phyloP scores from a whole-genome alignment of 2,888 invertebrate species.

The Meteorus colon region DNA sequence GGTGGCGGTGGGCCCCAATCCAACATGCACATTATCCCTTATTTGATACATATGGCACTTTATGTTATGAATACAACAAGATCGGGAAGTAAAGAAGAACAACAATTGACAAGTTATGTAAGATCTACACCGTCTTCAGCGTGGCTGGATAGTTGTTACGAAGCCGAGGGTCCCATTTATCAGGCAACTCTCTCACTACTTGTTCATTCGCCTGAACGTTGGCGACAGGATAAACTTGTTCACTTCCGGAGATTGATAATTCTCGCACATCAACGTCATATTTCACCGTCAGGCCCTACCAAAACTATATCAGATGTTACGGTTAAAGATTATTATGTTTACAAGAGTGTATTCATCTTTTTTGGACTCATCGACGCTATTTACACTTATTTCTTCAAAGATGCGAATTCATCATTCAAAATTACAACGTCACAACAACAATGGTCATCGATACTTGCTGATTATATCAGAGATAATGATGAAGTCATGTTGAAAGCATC shows the following conservation, averaged over 20 bases:
- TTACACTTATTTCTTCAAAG: constrained; percentile 90
- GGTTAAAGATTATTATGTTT: constrained; percentile 83
- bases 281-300: constrained; percentile 79
- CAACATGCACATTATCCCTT: constrained; percentile 97
- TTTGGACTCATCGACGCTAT: constrained; percentile 90
- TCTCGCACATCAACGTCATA: constrained; percentile 84
- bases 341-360: constrained; percentile 90
- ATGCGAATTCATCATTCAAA: constrained; percentile 53
- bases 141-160: constrained; percentile 88
- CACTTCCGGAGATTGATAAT: constrained; percentile 86
- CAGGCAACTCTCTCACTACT: constrained; percentile 87
- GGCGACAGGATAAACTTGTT: constrained; percentile 82
- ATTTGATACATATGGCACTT: constrained; percentile 93
- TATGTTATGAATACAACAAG: constrained; percentile 94
- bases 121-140: constrained; percentile 78
- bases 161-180: constrained; percentile 94
- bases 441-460: constrained; percentile 93
- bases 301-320: constrained; percentile 75
- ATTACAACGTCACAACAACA: constrained; percentile 79
- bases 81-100: constrained; percentile 85
- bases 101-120: constrained; percentile 83
- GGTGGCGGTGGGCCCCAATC: constrained; percentile 98
- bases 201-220: constrained; percentile 84
- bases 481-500: constrained; percentile 91
- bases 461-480: constrained; percentile 95